A percentile compares a stretch with the other conserved stretches of the same genome.
phyloP scores from a whole-genome alignment of 2,888 invertebrate species.

The Agriopis aurantiaria region DNA sequence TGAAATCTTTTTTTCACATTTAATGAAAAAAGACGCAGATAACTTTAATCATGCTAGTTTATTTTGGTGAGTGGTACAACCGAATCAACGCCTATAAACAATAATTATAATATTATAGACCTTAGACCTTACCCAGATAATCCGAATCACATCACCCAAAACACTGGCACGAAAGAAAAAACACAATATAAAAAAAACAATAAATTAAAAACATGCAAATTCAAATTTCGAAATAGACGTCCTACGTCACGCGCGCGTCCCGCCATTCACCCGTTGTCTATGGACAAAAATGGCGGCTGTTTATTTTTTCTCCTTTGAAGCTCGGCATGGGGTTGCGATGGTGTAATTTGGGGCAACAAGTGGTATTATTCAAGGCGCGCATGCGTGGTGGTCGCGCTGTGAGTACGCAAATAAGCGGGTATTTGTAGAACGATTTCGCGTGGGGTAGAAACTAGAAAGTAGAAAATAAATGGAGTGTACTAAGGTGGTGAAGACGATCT shows the following conservation, averaged over 20 bases:
- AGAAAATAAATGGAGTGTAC: constrained; percentile 48
- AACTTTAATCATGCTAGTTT: too few relatives aligned
- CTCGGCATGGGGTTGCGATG: constrained; percentile 79
- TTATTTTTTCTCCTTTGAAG: constrained; percentile 53
- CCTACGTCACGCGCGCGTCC: constrained; percentile 65
- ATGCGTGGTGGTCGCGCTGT: constrained; percentile 80
- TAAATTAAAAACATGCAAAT: constrained; percentile 43
- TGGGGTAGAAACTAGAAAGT: constrained; percentile 58
- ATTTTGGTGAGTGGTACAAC: too few relatives aligned
- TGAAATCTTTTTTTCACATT: too few relatives aligned
- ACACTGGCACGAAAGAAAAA: constrained; percentile 27
- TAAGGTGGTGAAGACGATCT: not conserved
- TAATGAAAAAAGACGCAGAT: too few relatives aligned
- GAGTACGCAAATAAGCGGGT: constrained; percentile 70
- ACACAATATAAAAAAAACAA: constrained; percentile 1
- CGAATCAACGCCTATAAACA: too few relatives aligned
- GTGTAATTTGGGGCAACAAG: constrained; percentile 82
- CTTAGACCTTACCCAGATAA: constrained; percentile 16
- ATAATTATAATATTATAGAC: not conserved
- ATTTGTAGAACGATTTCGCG: constrained; percentile 66
- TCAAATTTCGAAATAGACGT: constrained; percentile 40
- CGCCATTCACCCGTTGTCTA: constrained; percentile 68
- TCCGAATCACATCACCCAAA: constrained; percentile 18
- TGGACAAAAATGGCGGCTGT: constrained; percentile 74
- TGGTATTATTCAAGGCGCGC: constrained; percentile 79